phyloP scores from a whole-genome alignment of 2,888 invertebrate species.

The Copidosoma aretas region DNA sequence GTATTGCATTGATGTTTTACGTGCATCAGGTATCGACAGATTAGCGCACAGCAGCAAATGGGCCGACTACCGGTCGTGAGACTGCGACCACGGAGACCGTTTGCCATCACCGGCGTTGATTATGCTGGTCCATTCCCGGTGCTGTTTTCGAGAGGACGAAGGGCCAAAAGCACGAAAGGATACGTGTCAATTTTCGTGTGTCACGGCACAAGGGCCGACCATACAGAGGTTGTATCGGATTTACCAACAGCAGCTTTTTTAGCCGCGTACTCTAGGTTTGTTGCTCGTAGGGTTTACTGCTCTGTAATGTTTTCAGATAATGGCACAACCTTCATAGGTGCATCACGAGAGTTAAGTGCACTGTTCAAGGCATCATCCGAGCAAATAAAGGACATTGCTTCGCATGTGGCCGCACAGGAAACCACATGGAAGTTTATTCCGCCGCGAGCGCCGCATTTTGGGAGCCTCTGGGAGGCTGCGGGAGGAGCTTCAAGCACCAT shows the following conservation, averaged over 20 bases:
- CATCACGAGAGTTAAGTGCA: not conserved
- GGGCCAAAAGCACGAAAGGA: not conserved
- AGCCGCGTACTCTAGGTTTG: not conserved
- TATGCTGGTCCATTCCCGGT: not conserved
- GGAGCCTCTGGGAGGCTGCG: constrained; percentile 40
- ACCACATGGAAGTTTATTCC: constrained; percentile 10
- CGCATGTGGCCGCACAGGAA: not conserved
- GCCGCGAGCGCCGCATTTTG: constrained; percentile 30
- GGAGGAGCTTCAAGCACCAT: constrained; percentile 38
- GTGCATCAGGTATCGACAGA: not conserved
- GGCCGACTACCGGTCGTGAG: not conserved
- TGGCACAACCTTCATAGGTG: constrained; percentile 5
- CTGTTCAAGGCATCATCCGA: not conserved
- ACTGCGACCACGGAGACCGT: not conserved
- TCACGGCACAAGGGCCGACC: not conserved
- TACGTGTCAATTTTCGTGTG: constrained; percentile 1
- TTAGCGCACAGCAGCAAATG: not conserved
- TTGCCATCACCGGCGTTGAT: not conserved
- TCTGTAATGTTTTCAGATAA: not conserved
- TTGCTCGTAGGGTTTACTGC: not conserved
- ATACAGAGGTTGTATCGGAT: constrained; percentile 1
- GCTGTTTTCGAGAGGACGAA: not conserved
- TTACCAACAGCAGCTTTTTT: not conserved
- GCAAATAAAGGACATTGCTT: not conserved
- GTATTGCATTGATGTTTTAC: not conserved